Conservation (phyloP, 1,140 invertebrate genomes). For the Brachionus manjavacas region DNA sequence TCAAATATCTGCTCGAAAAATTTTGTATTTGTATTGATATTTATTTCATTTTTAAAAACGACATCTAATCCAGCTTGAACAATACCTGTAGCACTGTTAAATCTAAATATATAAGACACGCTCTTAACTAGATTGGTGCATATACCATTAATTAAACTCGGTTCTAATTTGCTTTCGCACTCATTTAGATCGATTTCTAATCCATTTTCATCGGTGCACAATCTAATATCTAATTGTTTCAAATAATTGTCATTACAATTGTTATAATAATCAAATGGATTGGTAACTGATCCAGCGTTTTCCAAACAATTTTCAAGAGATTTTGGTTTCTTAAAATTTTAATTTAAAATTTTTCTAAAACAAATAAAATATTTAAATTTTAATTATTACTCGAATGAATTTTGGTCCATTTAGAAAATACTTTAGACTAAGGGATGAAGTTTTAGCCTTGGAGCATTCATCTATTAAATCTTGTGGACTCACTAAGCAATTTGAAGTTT, state of each 20-base stretch:
- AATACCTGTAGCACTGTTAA: not conserved
- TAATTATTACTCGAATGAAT: not conserved
- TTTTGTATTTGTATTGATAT: not conserved
- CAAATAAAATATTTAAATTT: too few relatives aligned
- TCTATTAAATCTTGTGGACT: not conserved
- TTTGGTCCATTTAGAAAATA: not conserved
- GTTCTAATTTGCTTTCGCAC: not conserved
- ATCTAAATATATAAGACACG: slow-evolving; percentile 10
- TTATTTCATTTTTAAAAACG: not conserved
- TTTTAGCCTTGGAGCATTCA: not conserved
- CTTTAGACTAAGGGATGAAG: not conserved
- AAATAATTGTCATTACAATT: not conserved
- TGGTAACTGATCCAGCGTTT: not conserved
- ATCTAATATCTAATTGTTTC: not conserved
- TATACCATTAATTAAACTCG: not conserved
- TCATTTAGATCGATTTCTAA: not conserved
- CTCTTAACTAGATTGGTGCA: not conserved
- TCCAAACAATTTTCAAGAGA: not conserved
- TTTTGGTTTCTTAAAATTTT: not conserved
- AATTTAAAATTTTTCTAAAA: too few relatives aligned
- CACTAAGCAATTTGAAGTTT: not conserved
- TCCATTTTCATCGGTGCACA: not conserved
- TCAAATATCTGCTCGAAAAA: slow-evolving; percentile 1
- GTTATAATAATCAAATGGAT: not conserved
- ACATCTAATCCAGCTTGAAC: not conserved